Conservation (phyloP, 2,113 vertebrate genomes). For the Nannospalax galili region DNA sequence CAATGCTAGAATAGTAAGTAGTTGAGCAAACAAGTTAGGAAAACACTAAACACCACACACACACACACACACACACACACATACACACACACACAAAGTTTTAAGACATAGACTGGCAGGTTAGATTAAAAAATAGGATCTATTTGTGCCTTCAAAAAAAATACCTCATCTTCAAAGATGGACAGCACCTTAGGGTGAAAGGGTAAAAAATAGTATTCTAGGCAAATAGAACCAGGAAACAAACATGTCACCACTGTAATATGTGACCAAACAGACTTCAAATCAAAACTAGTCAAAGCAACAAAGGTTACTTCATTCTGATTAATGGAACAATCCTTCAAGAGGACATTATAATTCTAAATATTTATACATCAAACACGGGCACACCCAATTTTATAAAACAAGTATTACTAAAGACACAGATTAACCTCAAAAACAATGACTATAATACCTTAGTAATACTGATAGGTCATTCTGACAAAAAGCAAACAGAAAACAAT, state of each 20-base stretch:
- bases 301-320: neutral
- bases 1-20: neutral
- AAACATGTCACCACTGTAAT: neutral
- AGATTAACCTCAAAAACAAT: neutral
- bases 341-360: neutral
- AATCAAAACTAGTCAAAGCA: neutral
- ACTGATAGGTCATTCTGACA: neutral
- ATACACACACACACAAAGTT: neutral
- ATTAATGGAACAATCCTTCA: neutral
- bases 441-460: neutral
- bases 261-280: neutral
- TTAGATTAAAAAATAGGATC: neutral
- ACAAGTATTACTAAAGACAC: neutral
- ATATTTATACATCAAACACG: neutral
- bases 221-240: neutral
- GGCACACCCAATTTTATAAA: neutral
- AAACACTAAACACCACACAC: neutral
- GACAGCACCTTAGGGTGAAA: neutral
- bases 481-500: no score
- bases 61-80: no score
- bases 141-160: neutral
- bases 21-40: neutral
- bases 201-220: neutral
- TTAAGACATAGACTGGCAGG: neutral
- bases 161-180: neutral